phyloP scores from a whole-genome alignment of 2,888 invertebrate species.

The Microplitis manilae region DNA sequence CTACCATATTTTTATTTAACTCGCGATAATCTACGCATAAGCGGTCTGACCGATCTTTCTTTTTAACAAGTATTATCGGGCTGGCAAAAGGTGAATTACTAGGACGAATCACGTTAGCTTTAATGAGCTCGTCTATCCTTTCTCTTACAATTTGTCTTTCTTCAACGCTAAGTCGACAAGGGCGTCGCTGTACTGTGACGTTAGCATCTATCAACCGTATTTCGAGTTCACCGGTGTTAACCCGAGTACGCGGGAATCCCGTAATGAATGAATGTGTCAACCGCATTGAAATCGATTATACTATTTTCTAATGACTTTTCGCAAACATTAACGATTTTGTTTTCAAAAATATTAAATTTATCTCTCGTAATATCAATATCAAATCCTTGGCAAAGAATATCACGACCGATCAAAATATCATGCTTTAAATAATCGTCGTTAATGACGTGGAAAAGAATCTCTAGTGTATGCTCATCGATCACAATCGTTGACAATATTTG shows the following conservation, averaged over 20 bases:
- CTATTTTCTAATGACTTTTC: too few species aligned
- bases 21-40: background rate
- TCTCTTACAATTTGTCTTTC: constrained; percentile 43
- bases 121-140: constrained; percentile 35
- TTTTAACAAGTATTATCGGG: background rate
- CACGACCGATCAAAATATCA: constrained; percentile 31
- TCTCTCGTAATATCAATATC: constrained; percentile 17
- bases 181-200: too few species aligned
- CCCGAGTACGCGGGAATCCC: too few species aligned
- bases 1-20: background rate
- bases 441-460: too few species aligned
- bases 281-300: too few species aligned
- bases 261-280: too few species aligned
- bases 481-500: too few species aligned
- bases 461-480: too few species aligned
- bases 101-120: constrained; percentile 47
- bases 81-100: constrained; percentile 45
- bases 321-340: too few species aligned
- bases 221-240: too few species aligned
- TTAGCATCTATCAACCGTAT: too few species aligned
- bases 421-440: background rate
- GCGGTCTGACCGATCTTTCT: background rate
- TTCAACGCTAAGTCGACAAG: too few species aligned
- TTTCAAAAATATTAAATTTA: background rate
- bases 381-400: constrained; percentile 23